Base-by-base conservation (phyloP, 1,140 invertebrate species). In the Pemphigus obesinymphae region DNA sequence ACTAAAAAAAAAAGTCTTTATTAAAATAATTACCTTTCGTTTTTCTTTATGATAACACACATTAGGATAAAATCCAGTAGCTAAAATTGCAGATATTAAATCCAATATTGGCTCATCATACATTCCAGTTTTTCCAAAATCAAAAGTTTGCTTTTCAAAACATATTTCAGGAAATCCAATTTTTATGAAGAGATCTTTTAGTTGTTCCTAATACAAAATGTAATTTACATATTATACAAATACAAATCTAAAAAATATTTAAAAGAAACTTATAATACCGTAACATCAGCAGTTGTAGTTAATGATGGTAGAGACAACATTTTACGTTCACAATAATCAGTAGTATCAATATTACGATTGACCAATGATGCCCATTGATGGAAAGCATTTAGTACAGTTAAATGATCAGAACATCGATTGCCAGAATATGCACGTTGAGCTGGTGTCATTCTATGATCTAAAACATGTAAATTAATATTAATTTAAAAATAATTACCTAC, bases 41-140 rank as follows among this genome's bases (percentile, higher is more conserved):
- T 98, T 98, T 75, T 97, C 96, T 87, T 97, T 97, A 86, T 99
- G 96, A 85, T 91, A 93, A 86, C 97, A 98, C 6, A 99, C 95
- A 88, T 99, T 99, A 0, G 97, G 97, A 89, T 99, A 99, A 2
- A 97, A 89, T 4, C 97, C 97, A 89, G 96, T 92, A 82, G 92
- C 93, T 82, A 99, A 90, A 23, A 98, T 88, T 0, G 94, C 95
- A 61, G 95, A 92, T 0, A 98, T 91, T 50, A 94, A 88, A 86
- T 99, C 97, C 26, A 99, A 87, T 68, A 91, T 92, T 0, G 92
- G 89, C 87, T 98, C 95, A 0, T 92, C 89, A 0, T 92, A 92
- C 82, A 89, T 89, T 53, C 23, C 82, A 63, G 7, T 29, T 45
- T 63, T 80, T 63, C 72, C 61, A 29, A 92, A 92, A 86, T 95